Percentiles rank a stretch among this genome's conserved stretches.
Conservation (phyloP, 2,113 vertebrate species). For the Lamprologus lemairii region DNA sequence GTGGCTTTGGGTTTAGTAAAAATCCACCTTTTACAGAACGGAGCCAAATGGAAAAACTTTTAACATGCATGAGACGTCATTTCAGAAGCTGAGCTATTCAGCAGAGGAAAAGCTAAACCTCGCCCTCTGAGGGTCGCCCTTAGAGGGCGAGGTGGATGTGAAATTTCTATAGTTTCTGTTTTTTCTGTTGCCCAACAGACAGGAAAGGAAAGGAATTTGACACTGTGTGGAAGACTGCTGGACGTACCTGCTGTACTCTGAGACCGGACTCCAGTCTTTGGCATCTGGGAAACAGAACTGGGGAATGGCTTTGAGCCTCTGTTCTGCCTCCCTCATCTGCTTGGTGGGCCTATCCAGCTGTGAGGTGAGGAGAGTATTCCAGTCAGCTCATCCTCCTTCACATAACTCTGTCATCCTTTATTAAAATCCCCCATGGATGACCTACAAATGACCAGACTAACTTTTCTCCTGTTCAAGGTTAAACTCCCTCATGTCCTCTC, state of each 20-base stretch:
- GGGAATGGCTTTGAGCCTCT: slow-evolving; percentile 95
- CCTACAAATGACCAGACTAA: slow-evolving; percentile 19
- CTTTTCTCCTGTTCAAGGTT: slow-evolving; percentile 25
- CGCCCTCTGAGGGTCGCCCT: neutral
- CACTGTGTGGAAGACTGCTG: neutral
- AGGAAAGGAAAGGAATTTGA: neutral
- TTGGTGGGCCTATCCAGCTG: slow-evolving; percentile 96
- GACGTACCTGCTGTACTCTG: slow-evolving; percentile 87
- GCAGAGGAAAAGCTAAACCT: neutral
- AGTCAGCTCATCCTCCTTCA: neutral
- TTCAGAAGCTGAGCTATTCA: neutral
- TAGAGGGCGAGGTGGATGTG: neutral
- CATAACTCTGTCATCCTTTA: slow-evolving; percentile 3
- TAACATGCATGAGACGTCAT: neutral
- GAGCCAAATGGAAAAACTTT: neutral
- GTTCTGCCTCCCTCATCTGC: slow-evolving; percentile 94
- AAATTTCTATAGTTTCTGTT: neutral
- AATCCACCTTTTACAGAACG: neutral
- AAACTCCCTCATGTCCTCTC: neutral
- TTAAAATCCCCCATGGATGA: neutral
- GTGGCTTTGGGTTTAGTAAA: neutral
- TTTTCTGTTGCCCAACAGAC: neutral
- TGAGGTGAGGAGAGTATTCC: neutral
- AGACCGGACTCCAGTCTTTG: slow-evolving; percentile 94
- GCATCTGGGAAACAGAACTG: slow-evolving; percentile 99